Evolutionary conservation across 2,888 invertebrate genomes (phyloP), one percentile per base, ranked within the genome.

Genomic region (Andrena fulva): DNA sequence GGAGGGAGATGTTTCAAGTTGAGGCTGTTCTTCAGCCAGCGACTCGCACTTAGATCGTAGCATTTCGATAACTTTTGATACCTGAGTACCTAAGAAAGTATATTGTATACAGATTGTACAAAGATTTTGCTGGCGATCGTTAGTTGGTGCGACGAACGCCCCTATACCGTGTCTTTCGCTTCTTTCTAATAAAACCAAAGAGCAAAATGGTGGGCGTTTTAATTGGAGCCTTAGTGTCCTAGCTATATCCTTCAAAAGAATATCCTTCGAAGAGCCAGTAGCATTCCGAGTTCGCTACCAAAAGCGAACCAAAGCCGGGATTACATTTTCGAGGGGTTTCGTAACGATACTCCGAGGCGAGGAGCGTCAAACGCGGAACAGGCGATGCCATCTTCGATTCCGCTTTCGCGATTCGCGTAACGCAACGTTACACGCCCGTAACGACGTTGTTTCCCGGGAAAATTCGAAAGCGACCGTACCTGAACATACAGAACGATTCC

Each of bases 161-260:
- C 69, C 67, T 90, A 85, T 89, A 86, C 75, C 79, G 69, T 87
- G 74, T 87, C 87, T 84, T 87, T 89, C 88, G 87, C 87, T 87
- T 91, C 87, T 91, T 90, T 92, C 76, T 89, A 93, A 93, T 92
- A 93, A 92, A 93, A 92, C 92, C 92, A 92, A 93, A 92, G 92
- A 93, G 85, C 85, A 89, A 89, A 90, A 87, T 84, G 77, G 69
- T 42, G 5, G 71, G 80, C 50, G 35, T 67, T 68, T 56, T 56
- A 27, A 68, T 68, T 81, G 52, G 24, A 3, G 20, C 20, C 27
- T 10, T 4, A n/a, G 24, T 8, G 8, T 29, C 16, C 42, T 24
- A 12, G 12, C 42, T 8, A 2, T 12, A 8, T 29, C 24, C 4
- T 10, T 20, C 5, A 4, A 42, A 42, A 16, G 42, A 42, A 42